These are phyloP conservation scores for Eledone cirrhosa DNA, from an alignment of 2,888 invertebrate species.

Conservation along the genomic window DNA sequence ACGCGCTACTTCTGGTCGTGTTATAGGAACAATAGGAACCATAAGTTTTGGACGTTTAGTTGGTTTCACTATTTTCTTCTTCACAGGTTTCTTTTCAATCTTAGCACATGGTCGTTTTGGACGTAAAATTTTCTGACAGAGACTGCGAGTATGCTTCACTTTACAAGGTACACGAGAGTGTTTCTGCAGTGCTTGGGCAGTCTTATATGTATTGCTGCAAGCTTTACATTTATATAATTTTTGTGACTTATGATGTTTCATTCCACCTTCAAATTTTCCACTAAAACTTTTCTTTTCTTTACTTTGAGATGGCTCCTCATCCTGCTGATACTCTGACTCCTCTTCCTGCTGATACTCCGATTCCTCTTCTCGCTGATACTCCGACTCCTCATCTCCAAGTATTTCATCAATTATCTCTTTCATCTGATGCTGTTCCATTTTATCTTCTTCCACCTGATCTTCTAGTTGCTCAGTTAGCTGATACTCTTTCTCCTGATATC, in stretches of 20 bases:
- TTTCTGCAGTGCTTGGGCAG: constrained; percentile 28
- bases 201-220: constrained; percentile 32
- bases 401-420: no score
- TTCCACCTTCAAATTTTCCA: neutral
- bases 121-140: constrained; percentile 34
- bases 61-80: constrained; percentile 31
- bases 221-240: constrained; percentile 31
- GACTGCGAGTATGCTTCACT: constrained; percentile 32
- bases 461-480: constrained; percentile 8
- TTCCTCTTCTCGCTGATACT: neutral
- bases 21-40: constrained; percentile 25
- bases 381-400: no score
- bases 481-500: neutral
- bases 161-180: constrained; percentile 34
- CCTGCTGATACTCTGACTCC: neutral
- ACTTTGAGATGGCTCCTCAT: neutral
- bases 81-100: constrained; percentile 28
- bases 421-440: no score
- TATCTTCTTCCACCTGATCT: neutral
- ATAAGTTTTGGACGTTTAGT: constrained; percentile 31
- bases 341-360: no score
- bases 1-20: constrained; percentile 23
- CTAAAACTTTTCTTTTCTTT: no score
- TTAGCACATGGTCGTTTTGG: constrained; percentile 31
- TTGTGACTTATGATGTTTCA: neutral